phyloP scores from a whole-genome alignment of 1,140 invertebrate genomes.

The Habropoda laboriosa region DNA sequence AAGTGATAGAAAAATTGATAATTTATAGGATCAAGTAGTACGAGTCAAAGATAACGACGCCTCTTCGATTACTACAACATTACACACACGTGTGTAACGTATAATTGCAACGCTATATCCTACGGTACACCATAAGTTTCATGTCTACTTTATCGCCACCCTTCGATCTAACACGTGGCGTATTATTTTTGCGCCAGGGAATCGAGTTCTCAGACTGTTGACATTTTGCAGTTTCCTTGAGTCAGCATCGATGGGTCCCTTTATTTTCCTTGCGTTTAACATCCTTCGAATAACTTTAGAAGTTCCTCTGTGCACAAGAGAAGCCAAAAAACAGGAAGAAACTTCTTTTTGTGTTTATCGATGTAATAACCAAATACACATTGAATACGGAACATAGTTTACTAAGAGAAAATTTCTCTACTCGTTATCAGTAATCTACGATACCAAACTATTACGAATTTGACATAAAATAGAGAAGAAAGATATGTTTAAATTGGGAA shows the following conservation, averaged over 20 bases:
- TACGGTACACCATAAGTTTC: neutral
- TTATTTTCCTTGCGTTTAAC: constrained; percentile 1
- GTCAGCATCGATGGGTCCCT: neutral
- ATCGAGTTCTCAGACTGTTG: neutral
- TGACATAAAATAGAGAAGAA: too few species aligned
- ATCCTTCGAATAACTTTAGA: neutral
- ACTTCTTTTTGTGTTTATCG: neutral
- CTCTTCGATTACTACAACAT: too few species aligned
- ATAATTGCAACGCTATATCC: neutral
- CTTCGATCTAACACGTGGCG: neutral
- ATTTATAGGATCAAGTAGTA: too few species aligned
- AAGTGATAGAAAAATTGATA: too few species aligned
- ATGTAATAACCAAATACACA: neutral
- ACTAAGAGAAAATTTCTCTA: too few species aligned
- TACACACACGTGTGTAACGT: neutral
- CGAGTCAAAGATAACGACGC: too few species aligned
- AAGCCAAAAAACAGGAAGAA: neutral
- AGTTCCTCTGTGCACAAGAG: too few species aligned
- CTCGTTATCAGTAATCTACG: too few species aligned
- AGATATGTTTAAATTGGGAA: too few species aligned
- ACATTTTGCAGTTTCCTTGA: constrained; percentile 13
- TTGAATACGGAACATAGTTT: too few species aligned
- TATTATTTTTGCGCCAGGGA: constrained; percentile 9
- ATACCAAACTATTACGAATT: too few species aligned
- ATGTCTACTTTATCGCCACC: neutral